Conservation (phyloP, 2,797 vertebrate genomes). For the Arrhamphus sclerolepis region DNA sequence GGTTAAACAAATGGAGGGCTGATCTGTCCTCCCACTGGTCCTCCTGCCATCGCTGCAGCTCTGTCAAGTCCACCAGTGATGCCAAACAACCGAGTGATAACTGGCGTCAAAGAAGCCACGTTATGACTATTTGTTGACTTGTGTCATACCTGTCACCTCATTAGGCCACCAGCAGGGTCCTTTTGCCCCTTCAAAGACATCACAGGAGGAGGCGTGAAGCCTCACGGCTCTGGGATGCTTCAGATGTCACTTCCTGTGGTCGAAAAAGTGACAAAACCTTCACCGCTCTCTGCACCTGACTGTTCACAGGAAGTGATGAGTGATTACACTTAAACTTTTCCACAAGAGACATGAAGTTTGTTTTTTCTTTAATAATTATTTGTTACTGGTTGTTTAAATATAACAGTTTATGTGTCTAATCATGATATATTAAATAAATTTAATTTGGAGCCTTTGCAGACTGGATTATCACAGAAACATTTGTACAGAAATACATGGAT, state of each 20-base stretch:
- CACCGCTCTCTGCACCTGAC: conserved; percentile 10
- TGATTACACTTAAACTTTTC: too few relatives aligned
- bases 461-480: too few relatives aligned
- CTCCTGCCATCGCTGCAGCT: neutral
- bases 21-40: neutral
- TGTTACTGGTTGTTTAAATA: too few relatives aligned
- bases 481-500: too few relatives aligned
- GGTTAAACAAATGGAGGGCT: conserved; percentile 24
- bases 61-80: neutral
- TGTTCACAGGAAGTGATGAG: conserved; percentile 23
- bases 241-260: conserved; percentile 20
- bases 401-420: too few relatives aligned
- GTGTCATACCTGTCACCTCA: conserved; percentile 43
- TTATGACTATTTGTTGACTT: conserved; percentile 38
- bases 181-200: conserved; percentile 11
- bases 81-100: conserved; percentile 15
- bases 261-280: conserved; percentile 42
- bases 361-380: too few relatives aligned
- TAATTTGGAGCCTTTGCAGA: too few relatives aligned
- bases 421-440: too few relatives aligned
- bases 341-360: too few relatives aligned
- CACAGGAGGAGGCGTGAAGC: conserved; percentile 16
- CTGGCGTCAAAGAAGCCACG: conserved; percentile 30
- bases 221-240: conserved; percentile 23
- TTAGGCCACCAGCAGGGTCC: conserved; percentile 42